Conservation (phyloP, 1,140 invertebrate genomes). For the Vanessa tameamea region DNA sequence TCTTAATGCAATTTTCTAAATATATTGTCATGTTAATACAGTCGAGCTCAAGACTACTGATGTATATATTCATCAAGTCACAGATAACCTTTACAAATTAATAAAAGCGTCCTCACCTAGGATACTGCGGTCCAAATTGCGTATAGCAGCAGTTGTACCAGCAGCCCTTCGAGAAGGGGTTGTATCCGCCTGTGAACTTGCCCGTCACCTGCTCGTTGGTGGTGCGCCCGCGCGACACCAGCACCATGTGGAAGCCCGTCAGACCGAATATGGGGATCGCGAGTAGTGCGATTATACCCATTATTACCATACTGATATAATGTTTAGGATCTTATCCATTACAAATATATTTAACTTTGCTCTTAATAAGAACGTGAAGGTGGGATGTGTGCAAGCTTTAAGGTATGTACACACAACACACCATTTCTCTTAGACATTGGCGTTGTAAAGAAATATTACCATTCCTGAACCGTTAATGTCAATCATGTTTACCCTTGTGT, state of each 20-base stretch:
- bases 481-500: too few species aligned
- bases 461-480: too few species aligned
- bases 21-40: too few species aligned
- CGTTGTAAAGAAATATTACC: too few species aligned
- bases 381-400: too few species aligned
- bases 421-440: too few species aligned
- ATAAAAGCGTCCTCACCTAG: constrained; percentile 85
- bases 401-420: too few species aligned
- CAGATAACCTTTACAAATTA: too few species aligned
- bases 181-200: constrained; percentile 98
- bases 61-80: too few species aligned
- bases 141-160: constrained; percentile 96
- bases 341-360: not conserved
- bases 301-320: constrained; percentile 91
- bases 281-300: constrained; percentile 93
- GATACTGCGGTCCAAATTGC: constrained; percentile 97
- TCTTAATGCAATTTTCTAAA: too few species aligned
- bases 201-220: constrained; percentile 99
- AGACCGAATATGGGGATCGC: constrained; percentile 98
- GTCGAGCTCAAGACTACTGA: too few species aligned
- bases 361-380: too few species aligned
- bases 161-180: constrained; percentile 97
- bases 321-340: constrained; percentile 71
- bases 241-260: constrained; percentile 98
- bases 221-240: constrained; percentile 98